Conservation (phyloP, 2,888 invertebrate genomes). For the Oeneis ivallda region DNA sequence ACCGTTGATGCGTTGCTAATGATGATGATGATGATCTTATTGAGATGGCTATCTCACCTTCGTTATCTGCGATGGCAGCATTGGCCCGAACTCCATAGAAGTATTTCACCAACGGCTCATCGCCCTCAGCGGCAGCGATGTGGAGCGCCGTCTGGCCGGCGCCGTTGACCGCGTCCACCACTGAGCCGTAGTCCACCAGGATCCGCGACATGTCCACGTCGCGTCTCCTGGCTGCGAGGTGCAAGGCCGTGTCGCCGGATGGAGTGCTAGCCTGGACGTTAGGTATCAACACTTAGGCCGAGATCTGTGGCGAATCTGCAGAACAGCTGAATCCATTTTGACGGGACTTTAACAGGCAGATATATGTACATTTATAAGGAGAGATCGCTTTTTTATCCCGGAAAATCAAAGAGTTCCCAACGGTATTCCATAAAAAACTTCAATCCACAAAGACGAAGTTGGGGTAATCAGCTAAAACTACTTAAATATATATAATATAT, state of each 20-base stretch:
- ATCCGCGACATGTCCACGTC: slow-evolving; percentile 97
- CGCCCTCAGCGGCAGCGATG: slow-evolving; percentile 97
- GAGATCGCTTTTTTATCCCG: too few species aligned
- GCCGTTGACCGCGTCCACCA: slow-evolving; percentile 95
- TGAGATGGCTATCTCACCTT: slow-evolving; percentile 76
- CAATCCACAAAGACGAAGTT: too few species aligned
- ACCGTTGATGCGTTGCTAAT: too few species aligned
- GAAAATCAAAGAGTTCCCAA: too few species aligned
- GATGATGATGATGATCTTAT: too few species aligned
- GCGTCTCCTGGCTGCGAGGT: slow-evolving; percentile 95
- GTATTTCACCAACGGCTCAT: slow-evolving; percentile 96
- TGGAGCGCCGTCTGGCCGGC: slow-evolving; percentile 97
- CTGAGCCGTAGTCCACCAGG: slow-evolving; percentile 95
- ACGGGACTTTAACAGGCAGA: too few species aligned
- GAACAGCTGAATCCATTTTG: too few species aligned
- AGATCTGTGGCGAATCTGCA: too few species aligned
- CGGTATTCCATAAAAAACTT: too few species aligned
- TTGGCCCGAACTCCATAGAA: slow-evolving; percentile 97
- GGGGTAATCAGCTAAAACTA: too few species aligned
- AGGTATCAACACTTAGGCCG: neutral
- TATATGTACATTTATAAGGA: too few species aligned
- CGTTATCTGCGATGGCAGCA: slow-evolving; percentile 96
- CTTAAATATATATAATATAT: too few species aligned
- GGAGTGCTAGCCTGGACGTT: slow-evolving; percentile 85
- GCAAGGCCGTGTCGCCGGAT: slow-evolving; percentile 96